Base-by-base conservation (phyloP, 1,140 invertebrate genomes). In the Anastrepha obliqua region DNA sequence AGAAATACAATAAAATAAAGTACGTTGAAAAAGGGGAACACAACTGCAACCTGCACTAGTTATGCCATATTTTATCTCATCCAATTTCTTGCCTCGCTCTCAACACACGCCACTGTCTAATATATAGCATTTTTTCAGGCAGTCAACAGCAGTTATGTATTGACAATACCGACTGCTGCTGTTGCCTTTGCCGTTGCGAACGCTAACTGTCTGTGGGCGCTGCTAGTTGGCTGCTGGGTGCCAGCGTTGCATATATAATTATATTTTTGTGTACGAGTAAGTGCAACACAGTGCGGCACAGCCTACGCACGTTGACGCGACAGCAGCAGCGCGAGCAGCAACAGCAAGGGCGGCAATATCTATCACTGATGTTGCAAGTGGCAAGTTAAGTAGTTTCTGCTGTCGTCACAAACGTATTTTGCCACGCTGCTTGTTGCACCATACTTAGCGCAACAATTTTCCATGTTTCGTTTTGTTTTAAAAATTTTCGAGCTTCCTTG, bases 381-480 rank as follows among this genome's bases (percentile, higher is more conserved):
- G 74, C 74, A 20, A 81, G 47, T 81, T 51, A 81, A 81, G 74
- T 81, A 55, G 74, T 81, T 51, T 81, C 47, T 55, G 44, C 74
- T 81, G 74, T 81, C n/a, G 74, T 55, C 74, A 58, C 74, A 55
- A 7, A 29, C 51, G 70, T 74, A 13, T 7, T 74, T 74, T 74
- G 7, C 60, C 4, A 62, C 0, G 1, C n/a, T 20, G 70, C 64
- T 42, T n/a, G 67, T 17, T 51, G 47, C 74, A 51, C 44, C 20
- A 20, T 58, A 11, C 60, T 62, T 5, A 2, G 11, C 17, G 1
- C 60, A 17, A 29, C 17, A n/a, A 62, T 62, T 62, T 62, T 62
- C 13, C 15, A 4, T 17, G 60, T 1, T 62, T 62, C 60, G 17
- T 62, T 62, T 62, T 62, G 15, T 62, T 62, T 39, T 11, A 67